These are phyloP conservation scores for Borostomias antarcticus DNA, from an alignment of 2,797 vertebrate species.

Conservation along the genomic window DNA sequence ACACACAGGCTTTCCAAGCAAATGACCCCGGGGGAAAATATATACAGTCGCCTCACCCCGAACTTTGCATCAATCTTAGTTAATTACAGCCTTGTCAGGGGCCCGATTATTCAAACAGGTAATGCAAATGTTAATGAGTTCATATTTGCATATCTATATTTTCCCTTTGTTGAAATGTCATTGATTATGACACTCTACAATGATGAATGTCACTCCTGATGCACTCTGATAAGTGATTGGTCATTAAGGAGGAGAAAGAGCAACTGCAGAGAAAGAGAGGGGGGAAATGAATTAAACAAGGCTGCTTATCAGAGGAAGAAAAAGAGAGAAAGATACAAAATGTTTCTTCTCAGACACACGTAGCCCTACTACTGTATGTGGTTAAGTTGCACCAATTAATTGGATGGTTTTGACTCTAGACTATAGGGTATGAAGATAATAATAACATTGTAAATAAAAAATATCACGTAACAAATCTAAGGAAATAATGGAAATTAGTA, in stretches of 20 bases:
- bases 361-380: not conserved
- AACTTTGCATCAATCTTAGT: slow-evolving; percentile 99
- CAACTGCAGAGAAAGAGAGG: slow-evolving; percentile 36
- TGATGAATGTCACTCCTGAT: slow-evolving; percentile 95
- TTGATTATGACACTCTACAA: slow-evolving; percentile 95
- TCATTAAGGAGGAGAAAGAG: slow-evolving; percentile 83
- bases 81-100: slow-evolving; percentile 98
- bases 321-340: not conserved
- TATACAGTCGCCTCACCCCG: slow-evolving; percentile 83
- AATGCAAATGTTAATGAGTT: slow-evolving; percentile 99
- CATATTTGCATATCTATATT: slow-evolving; percentile 99
- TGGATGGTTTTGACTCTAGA: not conserved
- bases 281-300: not conserved
- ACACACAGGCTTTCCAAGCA: slow-evolving; percentile 32
- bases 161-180: slow-evolving; percentile 98
- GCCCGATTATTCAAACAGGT: slow-evolving; percentile 98
- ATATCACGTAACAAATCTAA: no score
- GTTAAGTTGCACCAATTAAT: not conserved
- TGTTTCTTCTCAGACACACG: not conserved
- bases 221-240: slow-evolving; percentile 90
- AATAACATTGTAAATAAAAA: not conserved
- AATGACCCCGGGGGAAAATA: slow-evolving; percentile 68
- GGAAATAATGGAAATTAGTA: no score
- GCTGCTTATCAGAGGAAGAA: not conserved
- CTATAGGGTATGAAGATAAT: not conserved